phyloP scores from a whole-genome alignment of 2,113 vertebrate genomes.

The Mustela lutreola region DNA sequence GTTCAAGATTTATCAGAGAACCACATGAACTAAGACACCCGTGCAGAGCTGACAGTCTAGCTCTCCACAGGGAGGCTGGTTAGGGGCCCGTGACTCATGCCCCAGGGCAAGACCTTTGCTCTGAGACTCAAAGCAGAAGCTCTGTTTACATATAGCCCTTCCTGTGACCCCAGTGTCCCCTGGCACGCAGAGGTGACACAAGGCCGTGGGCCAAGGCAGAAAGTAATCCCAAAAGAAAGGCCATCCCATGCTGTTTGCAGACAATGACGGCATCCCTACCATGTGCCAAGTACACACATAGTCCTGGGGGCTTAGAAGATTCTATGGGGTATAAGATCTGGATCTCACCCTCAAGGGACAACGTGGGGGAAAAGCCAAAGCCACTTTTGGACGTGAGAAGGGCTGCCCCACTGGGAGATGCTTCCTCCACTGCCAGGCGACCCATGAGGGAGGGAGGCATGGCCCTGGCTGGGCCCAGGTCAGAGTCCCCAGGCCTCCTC shows the following conservation, averaged over 20 bases:
- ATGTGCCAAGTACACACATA: neutral
- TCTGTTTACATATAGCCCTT: neutral
- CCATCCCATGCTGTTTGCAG: neutral
- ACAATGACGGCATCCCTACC: neutral
- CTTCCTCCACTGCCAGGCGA: neutral
- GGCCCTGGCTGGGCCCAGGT: too few species aligned
- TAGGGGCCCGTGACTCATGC: neutral
- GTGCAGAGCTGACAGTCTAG: neutral
- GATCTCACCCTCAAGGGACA: neutral
- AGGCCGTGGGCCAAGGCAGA: neutral
- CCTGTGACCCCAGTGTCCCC: neutral
- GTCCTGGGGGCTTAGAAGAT: neutral
- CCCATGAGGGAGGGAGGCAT: neutral
- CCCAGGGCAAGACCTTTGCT: neutral
- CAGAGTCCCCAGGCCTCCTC: neutral
- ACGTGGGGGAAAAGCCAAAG: neutral
- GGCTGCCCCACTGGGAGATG: neutral
- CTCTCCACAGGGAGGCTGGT: fast-evolving
- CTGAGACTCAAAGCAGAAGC: neutral
- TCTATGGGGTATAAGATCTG: neutral
- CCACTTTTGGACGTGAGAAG: neutral
- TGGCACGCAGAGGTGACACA: neutral
- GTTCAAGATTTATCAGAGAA: neutral
- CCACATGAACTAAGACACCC: neutral
- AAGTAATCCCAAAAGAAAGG: neutral